Evolutionary conservation across 2,888 invertebrate genomes (phyloP).

Genomic region (Drosophila tripunctata): DNA sequence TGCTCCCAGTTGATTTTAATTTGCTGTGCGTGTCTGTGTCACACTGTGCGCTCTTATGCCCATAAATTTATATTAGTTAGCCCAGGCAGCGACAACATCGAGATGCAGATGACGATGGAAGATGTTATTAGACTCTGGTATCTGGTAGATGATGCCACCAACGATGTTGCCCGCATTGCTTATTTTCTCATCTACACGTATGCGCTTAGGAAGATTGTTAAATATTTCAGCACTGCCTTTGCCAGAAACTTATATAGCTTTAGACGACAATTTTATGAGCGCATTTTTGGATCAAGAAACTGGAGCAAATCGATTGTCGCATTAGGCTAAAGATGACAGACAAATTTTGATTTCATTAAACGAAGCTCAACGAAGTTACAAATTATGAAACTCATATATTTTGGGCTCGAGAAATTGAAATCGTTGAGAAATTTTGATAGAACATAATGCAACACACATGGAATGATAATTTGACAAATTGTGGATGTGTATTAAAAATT

Average conservation of each 20-base stretch:
- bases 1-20: conserved; percentile 81
- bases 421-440: neutral
- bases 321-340: conserved; percentile 1
- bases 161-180: conserved; percentile 23
- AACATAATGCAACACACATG: neutral
- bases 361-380: neutral
- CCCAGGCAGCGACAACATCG: conserved; percentile 18
- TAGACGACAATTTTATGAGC: conserved; percentile 10
- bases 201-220: conserved; percentile 43
- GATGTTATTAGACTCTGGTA: conserved; percentile 20
- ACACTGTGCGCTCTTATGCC: conserved; percentile 58
- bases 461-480: neutral
- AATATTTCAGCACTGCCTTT: conserved; percentile 38
- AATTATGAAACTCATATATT: neutral
- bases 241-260: conserved; percentile 16
- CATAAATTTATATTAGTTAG: conserved; percentile 75
- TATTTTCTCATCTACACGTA: conserved; percentile 29
- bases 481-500: neutral
- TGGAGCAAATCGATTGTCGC: conserved; percentile 27
- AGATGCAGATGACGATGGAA: conserved; percentile 35
- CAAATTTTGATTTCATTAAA: conserved; percentile 15
- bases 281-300: conserved; percentile 5
- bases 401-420: neutral
- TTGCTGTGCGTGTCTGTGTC: conserved; percentile 72
- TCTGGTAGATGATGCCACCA: neutral